These are phyloP conservation scores for Aegithalos caudatus DNA, from an alignment of 2,113 vertebrate genomes.

Conservation along the genomic window DNA sequence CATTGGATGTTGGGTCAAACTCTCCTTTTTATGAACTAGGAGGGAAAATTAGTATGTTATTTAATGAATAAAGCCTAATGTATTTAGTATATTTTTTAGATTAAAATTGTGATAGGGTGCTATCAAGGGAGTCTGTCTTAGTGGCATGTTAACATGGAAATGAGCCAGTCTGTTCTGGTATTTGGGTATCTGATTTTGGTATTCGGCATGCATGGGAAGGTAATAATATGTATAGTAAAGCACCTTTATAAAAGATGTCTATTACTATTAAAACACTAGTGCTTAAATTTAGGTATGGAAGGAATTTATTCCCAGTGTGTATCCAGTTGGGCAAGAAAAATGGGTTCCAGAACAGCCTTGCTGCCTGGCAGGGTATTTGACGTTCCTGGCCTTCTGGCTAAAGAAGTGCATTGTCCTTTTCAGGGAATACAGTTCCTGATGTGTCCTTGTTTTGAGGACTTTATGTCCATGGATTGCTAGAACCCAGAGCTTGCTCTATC, in stretches of 20 bases:
- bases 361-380: not conserved
- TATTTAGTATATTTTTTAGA: not conserved
- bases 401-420: not conserved
- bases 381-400: not conserved
- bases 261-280: not conserved
- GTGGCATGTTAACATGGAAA: not conserved
- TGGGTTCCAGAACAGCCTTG: not conserved
- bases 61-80: not conserved
- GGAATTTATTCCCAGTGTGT: not conserved
- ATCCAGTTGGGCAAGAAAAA: not conserved
- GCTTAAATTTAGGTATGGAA: not conserved
- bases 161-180: not conserved
- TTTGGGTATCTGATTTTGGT: not conserved
- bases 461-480: not conserved
- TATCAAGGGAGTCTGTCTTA: not conserved
- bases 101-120: not conserved
- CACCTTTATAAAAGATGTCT: not conserved
- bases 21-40: not conserved
- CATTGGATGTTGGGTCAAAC: not conserved
- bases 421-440: not conserved
- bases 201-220: not conserved
- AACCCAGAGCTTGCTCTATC: not conserved
- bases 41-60: not conserved
- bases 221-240: not conserved
- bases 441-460: not conserved